Evolutionary conservation across 2,888 invertebrate genomes (phyloP), one percentile per base, ranked within the genome.

Genomic region (Aspidiotus rigidus): DNA sequence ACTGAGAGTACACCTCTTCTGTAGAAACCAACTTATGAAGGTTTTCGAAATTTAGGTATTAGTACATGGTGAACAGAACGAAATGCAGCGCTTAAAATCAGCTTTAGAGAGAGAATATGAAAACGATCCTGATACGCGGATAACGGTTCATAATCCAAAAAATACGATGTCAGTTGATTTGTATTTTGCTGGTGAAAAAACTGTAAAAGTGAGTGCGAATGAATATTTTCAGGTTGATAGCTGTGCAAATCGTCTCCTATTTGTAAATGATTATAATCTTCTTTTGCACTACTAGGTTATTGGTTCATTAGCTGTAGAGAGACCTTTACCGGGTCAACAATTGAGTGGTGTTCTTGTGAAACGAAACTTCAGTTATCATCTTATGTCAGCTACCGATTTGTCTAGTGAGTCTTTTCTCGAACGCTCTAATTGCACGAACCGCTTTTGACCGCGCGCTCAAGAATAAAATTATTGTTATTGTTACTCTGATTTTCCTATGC

Each of bases 51-150:
- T 15, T 44, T 74, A 89, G 89, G 86, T 95, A 59, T 79, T 97
- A 61, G 99, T 99, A 0, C 99, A 99, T 78, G 99, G 99, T 0
- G 99, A 99, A 78, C 93, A 93, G 80, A 99, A 98, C 80, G 99
- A 99, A 82, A 99, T 99, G 99, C 89, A 88, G 1, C 85, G 99
- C 0, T 81, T 99, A 70, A 95, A 96, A 79, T 90, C 94, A 54
- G 98, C 97, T 0, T 81, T 99, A 63, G 88, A 92, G 76, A 83
- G 98, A 15, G 96, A 98, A 77, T 95, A 95, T 77, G 93, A 94
- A 78, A 90, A 89, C 75, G 90, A 91, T 77, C 84, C 87, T 2
- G 84, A 81, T 71, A 86, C 90, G 2, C 84, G 85, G n/a, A 89
- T 96, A 76, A 85, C 88, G 75, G 86, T 99, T 49, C 92, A 98